These are phyloP conservation scores for Formica aserva DNA, from an alignment of 2,888 invertebrate species.

Conservation along the genomic window DNA sequence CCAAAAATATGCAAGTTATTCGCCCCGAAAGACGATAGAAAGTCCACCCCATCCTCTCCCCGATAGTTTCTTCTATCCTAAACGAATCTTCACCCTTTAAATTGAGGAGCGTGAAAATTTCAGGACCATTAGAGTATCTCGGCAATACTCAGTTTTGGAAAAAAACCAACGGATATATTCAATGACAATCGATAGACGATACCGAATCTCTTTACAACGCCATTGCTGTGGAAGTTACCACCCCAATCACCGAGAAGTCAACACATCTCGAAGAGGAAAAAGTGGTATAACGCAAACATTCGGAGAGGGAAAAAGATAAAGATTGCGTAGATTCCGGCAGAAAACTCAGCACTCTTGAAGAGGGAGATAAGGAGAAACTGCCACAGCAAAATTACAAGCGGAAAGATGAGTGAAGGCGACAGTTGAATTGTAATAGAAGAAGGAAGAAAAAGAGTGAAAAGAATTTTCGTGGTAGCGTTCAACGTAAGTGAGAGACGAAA, in stretches of 20 bases:
- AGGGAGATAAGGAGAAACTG: not conserved
- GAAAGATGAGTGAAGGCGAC: not conserved
- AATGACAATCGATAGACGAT: not conserved
- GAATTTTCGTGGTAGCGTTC: not conserved
- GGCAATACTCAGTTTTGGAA: not conserved
- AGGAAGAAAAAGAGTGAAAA: not conserved
- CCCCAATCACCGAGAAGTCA: not conserved
- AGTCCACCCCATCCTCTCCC: not conserved
- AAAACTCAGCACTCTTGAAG: not conserved
- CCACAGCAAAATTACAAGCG: not conserved
- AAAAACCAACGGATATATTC: not conserved
- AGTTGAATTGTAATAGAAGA: not conserved
- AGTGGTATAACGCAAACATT: not conserved
- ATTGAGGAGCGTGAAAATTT: not conserved
- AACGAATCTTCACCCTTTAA: not conserved
- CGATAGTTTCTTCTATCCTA: not conserved
- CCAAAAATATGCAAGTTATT: conserved; percentile 37
- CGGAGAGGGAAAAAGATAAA: not conserved
- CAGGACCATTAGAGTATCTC: not conserved
- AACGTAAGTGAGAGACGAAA: not conserved
- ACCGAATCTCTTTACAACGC: not conserved
- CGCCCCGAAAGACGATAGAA: not conserved
- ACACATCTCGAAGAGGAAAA: not conserved
- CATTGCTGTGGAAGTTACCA: not conserved
- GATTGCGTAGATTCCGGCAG: not conserved